Base-by-base conservation (phyloP, 1,140 invertebrate species). In the Anastrepha obliqua region DNA sequence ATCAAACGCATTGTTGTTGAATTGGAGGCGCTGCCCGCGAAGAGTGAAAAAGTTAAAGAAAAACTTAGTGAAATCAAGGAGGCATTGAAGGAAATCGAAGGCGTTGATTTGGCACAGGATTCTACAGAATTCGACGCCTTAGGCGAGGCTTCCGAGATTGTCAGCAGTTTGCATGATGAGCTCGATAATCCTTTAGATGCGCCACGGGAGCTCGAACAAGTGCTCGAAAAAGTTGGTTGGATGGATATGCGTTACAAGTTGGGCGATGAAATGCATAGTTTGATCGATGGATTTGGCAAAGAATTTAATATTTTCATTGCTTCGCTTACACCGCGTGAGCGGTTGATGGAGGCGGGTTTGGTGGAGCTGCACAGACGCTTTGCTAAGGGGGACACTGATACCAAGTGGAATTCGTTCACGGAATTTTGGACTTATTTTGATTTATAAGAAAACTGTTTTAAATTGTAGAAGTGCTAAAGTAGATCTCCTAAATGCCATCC, bases 191-290 rank as follows among this genome's bases (percentile, higher is more conserved):
- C 67, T 5, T 3, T 74, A 2, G 42, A 81, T 55, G n/a, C 15
- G 47, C 15, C 74, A 3, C 47, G n/a, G 17, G 74, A 51, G 55
- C 2, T 81, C 39, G 47, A 1, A 0, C 42, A 7, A 11, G 47
- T 20, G 5, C 74, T 81, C n/a, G 47, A 20, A 81, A 81, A 81
- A 81, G 74, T 81, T 29, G n/a, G 51, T 55, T 81, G 74, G 74
- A 3, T 81, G 2, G 74, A 55, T 29, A 13, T 81, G 74, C n/a
- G 51, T 8, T 1, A 81, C 8, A 11, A 81, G 47, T 47, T 81
- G 47, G 8, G 0, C 44, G 74, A 58, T 20, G n/a, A 81, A 81
- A 11, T 9, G 5, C 0, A 20, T 29, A 20, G 0, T 20, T 55
- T 81, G 13, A 1, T 58, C 15, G 0, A 81, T 1, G 4, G 44